Base-by-base conservation (phyloP, 2,113 vertebrate species). In the Fregetta grallaria region DNA sequence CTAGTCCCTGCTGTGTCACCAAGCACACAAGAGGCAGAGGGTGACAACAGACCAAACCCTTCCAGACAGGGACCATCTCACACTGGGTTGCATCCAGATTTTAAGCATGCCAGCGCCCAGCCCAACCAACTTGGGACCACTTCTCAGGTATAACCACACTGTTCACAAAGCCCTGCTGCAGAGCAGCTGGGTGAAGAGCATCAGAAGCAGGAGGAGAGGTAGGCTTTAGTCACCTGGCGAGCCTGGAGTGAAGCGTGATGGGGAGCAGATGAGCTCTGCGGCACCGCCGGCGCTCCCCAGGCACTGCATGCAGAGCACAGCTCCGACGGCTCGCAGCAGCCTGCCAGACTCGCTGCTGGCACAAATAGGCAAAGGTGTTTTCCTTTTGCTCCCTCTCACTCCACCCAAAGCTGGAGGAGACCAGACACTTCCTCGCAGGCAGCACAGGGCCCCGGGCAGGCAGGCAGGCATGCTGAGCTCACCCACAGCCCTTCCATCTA, bases 191-290 rank as follows among this genome's bases (percentile, higher is more conserved):
- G 2, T 10, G 36, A 61, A n/a, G 25, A 34, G 18, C 38, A 11
- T 1, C 3, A 5, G 44, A 29, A 58, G 50, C 11, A 36, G 71
- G 53, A 88, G 79, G 29, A 58, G 29, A 26, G 7, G 30, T 7
- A 27, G 5, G 34, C 23, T 52, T 38, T 0, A 23, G 23, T 14
- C 7, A 4, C 32, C 36, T 10, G 27, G 12, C 13, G 59, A 76
- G 63, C 59, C 15, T 2, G 1, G 47, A 27, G 27, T 0, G 4
- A 38, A 61, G 83, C 1, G 1, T 6, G 52, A 6, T 10, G 1
- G 22, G 65, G 42, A 55, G 49, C 50, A 67, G 61, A 25, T 0
- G 53, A 66, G 52, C 80, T 42, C 42, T 4, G 10, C 4, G 7
- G 77, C 77, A 52, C 56, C 1, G 0, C 7, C 0, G 38, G 9